Conservation (phyloP, 2,888 invertebrate species). For the Notocelia uddmanniana region DNA sequence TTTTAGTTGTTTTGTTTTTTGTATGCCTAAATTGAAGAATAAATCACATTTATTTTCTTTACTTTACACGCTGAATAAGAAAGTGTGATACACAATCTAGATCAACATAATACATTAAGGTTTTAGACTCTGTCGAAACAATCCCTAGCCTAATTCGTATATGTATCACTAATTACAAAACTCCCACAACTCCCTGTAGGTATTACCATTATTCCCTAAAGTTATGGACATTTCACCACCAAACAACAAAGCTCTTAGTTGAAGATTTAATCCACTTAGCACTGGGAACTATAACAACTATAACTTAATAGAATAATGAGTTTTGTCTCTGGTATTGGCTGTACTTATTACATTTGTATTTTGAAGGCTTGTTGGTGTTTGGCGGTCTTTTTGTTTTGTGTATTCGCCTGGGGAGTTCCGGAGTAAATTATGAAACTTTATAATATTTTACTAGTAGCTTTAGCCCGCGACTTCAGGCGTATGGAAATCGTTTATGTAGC, state of each 20-base stretch:
- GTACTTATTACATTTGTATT: constrained; percentile 24
- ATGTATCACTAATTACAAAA: constrained; percentile 4
- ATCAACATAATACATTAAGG: neutral
- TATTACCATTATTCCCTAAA: constrained; percentile 24
- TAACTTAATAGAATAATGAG: constrained; percentile 73
- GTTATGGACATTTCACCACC: constrained; percentile 32
- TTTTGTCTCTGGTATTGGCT: constrained; percentile 58
- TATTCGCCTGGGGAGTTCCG: neutral
- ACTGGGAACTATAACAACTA: constrained; percentile 63
- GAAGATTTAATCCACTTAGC: constrained; percentile 75
- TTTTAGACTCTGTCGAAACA: neutral
- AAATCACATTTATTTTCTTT: no score
- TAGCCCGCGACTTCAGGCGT: no score
- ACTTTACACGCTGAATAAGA: no score
- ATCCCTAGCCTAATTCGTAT: neutral
- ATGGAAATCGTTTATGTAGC: no score
- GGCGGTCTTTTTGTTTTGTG: neutral
- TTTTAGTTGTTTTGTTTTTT: no score
- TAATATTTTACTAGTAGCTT: no score
- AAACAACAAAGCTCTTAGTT: constrained; percentile 38
- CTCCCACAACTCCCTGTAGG: constrained; percentile 11
- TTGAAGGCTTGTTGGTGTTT: neutral
- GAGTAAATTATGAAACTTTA: no score
- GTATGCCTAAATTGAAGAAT: no score
- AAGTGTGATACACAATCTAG: no score